Conservation (phyloP, 2,113 vertebrate genomes). For the Delphinus delphis region DNA sequence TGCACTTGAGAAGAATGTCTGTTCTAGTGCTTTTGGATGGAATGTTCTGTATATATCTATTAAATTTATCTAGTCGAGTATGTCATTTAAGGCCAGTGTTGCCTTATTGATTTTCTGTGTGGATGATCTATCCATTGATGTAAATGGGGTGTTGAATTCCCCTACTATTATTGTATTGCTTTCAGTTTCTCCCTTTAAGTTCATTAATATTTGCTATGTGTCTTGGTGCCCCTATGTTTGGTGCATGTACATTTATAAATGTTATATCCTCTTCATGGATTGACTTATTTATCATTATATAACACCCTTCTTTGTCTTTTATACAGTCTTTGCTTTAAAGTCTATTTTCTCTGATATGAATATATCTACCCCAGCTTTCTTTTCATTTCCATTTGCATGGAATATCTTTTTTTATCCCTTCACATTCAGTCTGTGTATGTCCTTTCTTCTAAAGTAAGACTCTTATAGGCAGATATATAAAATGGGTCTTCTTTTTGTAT, state of each 20-base stretch:
- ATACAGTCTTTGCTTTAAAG: not conserved
- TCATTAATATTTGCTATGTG: not conserved
- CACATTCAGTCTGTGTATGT: not conserved
- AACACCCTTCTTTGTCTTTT: not conserved
- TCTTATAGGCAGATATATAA: not conserved
- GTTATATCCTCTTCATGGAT: not conserved
- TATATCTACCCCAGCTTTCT: not conserved
- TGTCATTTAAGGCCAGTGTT: not conserved
- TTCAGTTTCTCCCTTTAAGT: not conserved
- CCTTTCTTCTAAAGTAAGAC: not conserved
- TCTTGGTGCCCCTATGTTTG: not conserved
- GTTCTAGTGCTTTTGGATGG: not conserved
- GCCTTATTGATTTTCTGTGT: not conserved
- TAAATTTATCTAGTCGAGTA: not conserved
- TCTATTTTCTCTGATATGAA: not conserved
- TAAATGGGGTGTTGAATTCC: not conserved
- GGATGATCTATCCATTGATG: not conserved
- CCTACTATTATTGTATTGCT: not conserved
- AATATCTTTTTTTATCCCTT: not conserved
- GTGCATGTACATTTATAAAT: not conserved
- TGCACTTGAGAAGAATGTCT: not conserved
- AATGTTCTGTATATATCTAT: not conserved
- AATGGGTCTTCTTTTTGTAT: not conserved
- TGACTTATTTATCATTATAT: not conserved
- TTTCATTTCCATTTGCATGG: not conserved